phyloP scores from a whole-genome alignment of 2,888 invertebrate species.

The Antitype chi region DNA sequence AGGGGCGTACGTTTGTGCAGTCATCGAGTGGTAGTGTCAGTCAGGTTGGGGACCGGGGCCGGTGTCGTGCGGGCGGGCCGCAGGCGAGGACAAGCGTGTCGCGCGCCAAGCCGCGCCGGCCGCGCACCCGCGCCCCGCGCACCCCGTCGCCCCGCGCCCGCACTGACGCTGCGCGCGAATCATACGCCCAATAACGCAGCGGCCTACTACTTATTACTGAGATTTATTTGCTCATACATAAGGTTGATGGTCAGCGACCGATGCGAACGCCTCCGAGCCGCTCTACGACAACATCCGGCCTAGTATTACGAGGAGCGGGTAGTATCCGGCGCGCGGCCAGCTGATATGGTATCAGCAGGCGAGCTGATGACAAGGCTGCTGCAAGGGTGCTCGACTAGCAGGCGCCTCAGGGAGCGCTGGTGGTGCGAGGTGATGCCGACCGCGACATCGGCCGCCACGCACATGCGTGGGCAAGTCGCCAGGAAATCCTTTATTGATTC shows the following conservation, averaged over 20 bases:
- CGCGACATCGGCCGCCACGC: constrained; percentile 81
- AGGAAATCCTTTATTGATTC: constrained; percentile 91
- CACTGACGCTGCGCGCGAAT: constrained; percentile 90
- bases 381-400: constrained; percentile 2
- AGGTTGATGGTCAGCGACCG: constrained; percentile 81
- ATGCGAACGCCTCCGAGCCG: constrained; percentile 65
- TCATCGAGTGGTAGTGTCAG: constrained; percentile 77
- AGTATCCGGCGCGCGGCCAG: constrained; percentile 11
- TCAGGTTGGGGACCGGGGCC: constrained; percentile 74
- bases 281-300: constrained; percentile 61
- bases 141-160: constrained; percentile 76
- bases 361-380: constrained; percentile 46
- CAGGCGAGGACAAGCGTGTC: constrained; percentile 80
- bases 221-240: constrained; percentile 88
- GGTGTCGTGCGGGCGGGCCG: constrained; percentile 77
- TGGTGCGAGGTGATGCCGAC: constrained; percentile 62
- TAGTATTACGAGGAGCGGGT: constrained; percentile 39
- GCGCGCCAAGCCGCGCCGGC: constrained; percentile 73
- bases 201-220: constrained; percentile 86
- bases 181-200: constrained; percentile 90
- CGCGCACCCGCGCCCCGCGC: constrained; percentile 68
- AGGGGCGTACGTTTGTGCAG: constrained; percentile 77
- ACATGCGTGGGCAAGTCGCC: constrained; percentile 90
- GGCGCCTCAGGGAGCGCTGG: constrained; percentile 48
- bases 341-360: background rate